Percentiles rank a stretch among this genome's conserved stretches.
phyloP scores from a whole-genome alignment of 2,113 vertebrate genomes.

The Phocoena phocoena region DNA sequence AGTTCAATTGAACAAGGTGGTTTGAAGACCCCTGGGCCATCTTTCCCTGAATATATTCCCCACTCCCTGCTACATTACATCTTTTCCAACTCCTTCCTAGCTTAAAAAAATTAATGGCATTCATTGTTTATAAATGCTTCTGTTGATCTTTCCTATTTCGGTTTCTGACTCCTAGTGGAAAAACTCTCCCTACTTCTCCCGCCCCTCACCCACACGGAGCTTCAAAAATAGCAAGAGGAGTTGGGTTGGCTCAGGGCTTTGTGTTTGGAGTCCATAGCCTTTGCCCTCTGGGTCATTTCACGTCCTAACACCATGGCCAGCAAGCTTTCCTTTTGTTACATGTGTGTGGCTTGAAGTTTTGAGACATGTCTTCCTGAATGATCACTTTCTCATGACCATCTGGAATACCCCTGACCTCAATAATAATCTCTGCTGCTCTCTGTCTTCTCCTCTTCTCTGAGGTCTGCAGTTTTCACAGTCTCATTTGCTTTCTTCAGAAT shows the following conservation, averaged over 20 bases:
- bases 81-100: not conserved
- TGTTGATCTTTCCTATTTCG: conserved; percentile 70
- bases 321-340: not conserved
- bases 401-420: not conserved
- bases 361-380: not conserved
- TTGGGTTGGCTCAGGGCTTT: conserved; percentile 30
- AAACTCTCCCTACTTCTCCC: conserved; percentile 33
- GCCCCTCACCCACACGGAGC: not conserved
- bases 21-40: not conserved
- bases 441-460: not conserved
- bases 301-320: not conserved
- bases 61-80: not conserved
- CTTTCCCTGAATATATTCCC: not conserved
- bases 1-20: conserved; percentile 28
- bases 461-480: not conserved
- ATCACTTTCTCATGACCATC: conserved; percentile 42
- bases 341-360: conserved; percentile 1
- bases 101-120: conserved; percentile 72
- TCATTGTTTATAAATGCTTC: conserved; percentile 77
- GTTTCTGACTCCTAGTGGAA: conserved; percentile 64
- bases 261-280: conserved; percentile 42
- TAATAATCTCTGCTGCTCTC: not conserved
- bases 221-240: conserved; percentile 56
- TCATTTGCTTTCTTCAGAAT: not conserved
- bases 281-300: conserved; percentile 52